Percentiles rank a stretch among this genome's conserved stretches.
Conservation (phyloP, 1,140 invertebrate species). For the Bombus impatiens region DNA sequence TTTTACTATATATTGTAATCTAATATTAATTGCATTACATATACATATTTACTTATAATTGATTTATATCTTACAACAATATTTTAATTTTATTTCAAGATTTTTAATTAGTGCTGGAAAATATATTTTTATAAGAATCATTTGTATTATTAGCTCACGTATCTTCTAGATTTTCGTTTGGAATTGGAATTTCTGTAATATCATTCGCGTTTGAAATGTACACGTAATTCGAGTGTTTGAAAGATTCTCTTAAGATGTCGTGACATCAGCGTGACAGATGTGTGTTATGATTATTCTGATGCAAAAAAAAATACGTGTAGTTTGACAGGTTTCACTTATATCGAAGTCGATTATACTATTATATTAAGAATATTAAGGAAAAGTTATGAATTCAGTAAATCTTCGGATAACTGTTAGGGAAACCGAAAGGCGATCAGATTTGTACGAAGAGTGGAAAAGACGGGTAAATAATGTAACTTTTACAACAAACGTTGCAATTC, state of each 20-base stretch:
- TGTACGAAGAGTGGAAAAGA: slow-evolving; percentile 80
- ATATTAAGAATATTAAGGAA: not conserved
- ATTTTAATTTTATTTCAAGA: no score
- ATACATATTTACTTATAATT: no score
- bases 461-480: slow-evolving; percentile 71
- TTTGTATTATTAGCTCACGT: no score
- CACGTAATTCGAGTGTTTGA: not conserved
- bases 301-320: slow-evolving; percentile 7
- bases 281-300: slow-evolving; percentile 28
- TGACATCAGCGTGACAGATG: not conserved
- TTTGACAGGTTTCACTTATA: slow-evolving; percentile 44
- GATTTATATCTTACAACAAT: no score
- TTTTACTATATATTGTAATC: no score
- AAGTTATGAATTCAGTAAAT: not conserved
- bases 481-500: slow-evolving; percentile 19
- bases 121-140: no score
- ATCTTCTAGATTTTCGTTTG: no score
- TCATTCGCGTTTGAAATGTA: not conserved
- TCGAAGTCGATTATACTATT: not conserved
- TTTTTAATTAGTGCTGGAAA: no score
- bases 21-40: no score
- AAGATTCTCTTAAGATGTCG: slow-evolving; percentile 28
- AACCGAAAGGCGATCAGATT: slow-evolving; percentile 68
- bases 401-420: slow-evolving; percentile 66
- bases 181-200: not conserved